Evolutionary conservation across 2,113 vertebrate genomes (phyloP), one percentile per base, ranked within the genome.

Genomic region (Plotosus lineatus): DNA sequence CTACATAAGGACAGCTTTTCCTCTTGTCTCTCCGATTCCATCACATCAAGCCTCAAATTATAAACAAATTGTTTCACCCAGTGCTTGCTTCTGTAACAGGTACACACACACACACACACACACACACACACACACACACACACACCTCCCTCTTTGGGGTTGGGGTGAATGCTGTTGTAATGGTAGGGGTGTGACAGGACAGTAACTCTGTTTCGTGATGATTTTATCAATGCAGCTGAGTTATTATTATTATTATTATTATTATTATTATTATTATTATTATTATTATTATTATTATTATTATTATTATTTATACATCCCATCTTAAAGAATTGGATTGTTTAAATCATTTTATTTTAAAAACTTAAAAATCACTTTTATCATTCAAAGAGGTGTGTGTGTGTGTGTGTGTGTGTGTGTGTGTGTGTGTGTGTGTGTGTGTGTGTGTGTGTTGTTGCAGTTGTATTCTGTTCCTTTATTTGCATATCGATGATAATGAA

Each of bases 381-480:
- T n/a, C n/a, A 28, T 14, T 28, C 15, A 31, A 33, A 23, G 1
- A 55, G 23, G 23, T 6, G 1, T 55, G 23, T 7, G 10, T 15
- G 28, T 61, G 51, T n/a, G 51, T n/a, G 51, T 58, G 55, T 56
- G 55, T 58, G 53, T 61, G 58, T 61, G 58, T 61, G 56, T 40
- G 61, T 65, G 3, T 65, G 63, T 66, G 63, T 68, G 65, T 46
- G 44, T 46, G 44, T 12, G 2, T 51, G 50, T 51, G 50, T 60
- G 55, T 58, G 56, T 72, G 3, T n/a, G n/a, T 66, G 63, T 40
- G 33, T 7, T 63, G 46, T 75, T 58, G 2, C 81, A 94, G 93
- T 56, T 94, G 93, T 78, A 85, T 93, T 84, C 86, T 93, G 80
- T 92, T 94, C 66, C 44, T 92, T 75, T 89, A 74, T 0, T 48